Conservation (phyloP, 2,113 vertebrate genomes). For the Carassius gibelio region DNA sequence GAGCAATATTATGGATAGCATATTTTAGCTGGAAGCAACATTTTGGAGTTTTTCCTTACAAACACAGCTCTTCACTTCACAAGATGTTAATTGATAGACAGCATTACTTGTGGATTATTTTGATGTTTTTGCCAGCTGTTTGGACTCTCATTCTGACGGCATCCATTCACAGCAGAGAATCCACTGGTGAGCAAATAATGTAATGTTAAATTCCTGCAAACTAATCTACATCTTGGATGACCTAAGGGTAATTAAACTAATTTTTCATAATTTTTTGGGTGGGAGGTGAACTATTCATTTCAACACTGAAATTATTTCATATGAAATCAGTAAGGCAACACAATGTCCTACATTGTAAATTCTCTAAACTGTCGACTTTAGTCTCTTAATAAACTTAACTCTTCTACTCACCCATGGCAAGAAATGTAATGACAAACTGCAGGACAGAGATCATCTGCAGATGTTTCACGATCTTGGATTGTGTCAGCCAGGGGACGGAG, state of each 20-base stretch:
- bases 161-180: too few relatives aligned
- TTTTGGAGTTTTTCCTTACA: too few relatives aligned
- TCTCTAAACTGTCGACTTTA: neutral
- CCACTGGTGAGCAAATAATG: too few relatives aligned
- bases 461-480: slow-evolving; percentile 88
- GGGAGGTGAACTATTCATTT: neutral
- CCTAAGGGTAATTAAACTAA: neutral
- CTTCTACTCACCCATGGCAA: slow-evolving; percentile 82
- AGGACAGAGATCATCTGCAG: slow-evolving; percentile 92
- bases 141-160: neutral
- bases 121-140: too few relatives aligned
- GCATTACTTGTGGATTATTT: too few relatives aligned
- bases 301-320: neutral
- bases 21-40: too few relatives aligned
- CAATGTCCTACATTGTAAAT: neutral
- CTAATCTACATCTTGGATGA: too few relatives aligned
- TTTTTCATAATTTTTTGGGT: neutral
- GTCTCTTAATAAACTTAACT: neutral
- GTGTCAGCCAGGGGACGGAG: slow-evolving; percentile 81
- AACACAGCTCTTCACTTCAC: too few relatives aligned
- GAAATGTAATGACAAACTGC: slow-evolving; percentile 91
- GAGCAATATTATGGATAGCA: too few relatives aligned
- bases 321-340: neutral
- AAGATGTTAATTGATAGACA: too few relatives aligned
- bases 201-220: too few relatives aligned